Conservation (phyloP, 35 echinoderm and acorn worm genomes). For the Strongylocentrotus purpuratus region DNA sequence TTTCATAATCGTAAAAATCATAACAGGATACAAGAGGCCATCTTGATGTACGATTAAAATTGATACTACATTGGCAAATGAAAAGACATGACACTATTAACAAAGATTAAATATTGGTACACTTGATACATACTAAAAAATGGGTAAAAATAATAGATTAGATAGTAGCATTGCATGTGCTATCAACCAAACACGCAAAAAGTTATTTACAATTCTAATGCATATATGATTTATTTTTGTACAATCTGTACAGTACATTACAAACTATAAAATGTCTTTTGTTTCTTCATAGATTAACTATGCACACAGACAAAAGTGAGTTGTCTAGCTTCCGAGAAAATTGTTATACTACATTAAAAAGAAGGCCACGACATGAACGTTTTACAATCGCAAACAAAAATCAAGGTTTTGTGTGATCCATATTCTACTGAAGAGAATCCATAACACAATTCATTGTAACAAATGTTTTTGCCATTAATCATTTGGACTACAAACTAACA, state of each 20-base stretch:
- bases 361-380: neutral
- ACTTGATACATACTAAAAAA: neutral
- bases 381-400: neutral
- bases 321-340: neutral
- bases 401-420: neutral
- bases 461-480: neutral
- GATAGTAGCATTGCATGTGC: neutral
- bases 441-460: neutral
- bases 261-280: slow-evolving; percentile 5
- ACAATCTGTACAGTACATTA: neutral
- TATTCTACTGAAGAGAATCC: neutral
- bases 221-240: slow-evolving; percentile 18
- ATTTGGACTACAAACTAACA: neutral
- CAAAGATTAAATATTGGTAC: neutral
- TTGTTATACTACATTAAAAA: neutral
- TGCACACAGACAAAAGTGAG: slow-evolving; percentile 15
- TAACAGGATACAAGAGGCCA: neutral
- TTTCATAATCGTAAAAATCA: neutral
- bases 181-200: neutral
- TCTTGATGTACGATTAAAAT: neutral
- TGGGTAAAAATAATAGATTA: neutral
- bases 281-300: neutral
- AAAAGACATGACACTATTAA: neutral
- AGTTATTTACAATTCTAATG: slow-evolving; percentile 19
- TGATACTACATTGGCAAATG: neutral